Percentiles rank a stretch among this genome's conserved stretches.
These are phyloP conservation scores for Macaria notata DNA, from an alignment of 2,888 invertebrate genomes.

Conservation along the genomic window DNA sequence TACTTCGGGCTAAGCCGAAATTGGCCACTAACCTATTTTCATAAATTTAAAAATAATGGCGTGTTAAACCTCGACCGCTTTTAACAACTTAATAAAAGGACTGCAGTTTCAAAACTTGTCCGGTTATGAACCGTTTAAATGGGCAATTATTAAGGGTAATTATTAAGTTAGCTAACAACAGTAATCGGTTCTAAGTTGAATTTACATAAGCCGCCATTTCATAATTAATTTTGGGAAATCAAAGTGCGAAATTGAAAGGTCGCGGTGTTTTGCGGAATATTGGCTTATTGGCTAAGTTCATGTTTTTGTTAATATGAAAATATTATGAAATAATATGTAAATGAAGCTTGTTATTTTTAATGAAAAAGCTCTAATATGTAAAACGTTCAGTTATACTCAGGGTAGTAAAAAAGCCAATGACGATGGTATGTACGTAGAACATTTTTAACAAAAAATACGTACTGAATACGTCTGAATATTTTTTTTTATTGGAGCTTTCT, in stretches of 20 bases:
- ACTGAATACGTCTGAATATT: too few relatives aligned
- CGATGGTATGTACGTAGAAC: too few relatives aligned
- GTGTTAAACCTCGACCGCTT: constrained; percentile 4
- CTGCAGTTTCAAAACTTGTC: constrained; percentile 13
- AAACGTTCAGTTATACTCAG: too few relatives aligned
- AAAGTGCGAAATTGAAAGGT: constrained; percentile 8
- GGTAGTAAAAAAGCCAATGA: too few relatives aligned
- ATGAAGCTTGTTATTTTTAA: too few relatives aligned
- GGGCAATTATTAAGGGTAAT: constrained; percentile 25
- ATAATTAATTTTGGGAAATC: constrained; percentile 28
- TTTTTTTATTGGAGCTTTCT: too few relatives aligned
- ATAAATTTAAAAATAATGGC: constrained; percentile 9
- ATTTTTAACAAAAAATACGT: too few relatives aligned
- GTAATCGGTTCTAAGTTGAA: constrained; percentile 25
- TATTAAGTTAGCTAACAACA: constrained; percentile 22
- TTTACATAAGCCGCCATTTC: constrained; percentile 20
- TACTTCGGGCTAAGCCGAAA: too few relatives aligned
- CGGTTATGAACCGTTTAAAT: constrained; percentile 20
- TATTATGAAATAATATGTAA: too few relatives aligned
- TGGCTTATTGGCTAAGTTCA: background rate
- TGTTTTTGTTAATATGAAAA: too few relatives aligned
- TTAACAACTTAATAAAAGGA: constrained; percentile 25
- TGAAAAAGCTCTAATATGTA: too few relatives aligned
- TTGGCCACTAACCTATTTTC: constrained; percentile 4
- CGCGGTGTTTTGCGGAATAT: background rate